Percentiles rank a stretch among this genome's conserved stretches.
Conservation (phyloP, 2,888 invertebrate genomes). For the Cotesia congregata region DNA sequence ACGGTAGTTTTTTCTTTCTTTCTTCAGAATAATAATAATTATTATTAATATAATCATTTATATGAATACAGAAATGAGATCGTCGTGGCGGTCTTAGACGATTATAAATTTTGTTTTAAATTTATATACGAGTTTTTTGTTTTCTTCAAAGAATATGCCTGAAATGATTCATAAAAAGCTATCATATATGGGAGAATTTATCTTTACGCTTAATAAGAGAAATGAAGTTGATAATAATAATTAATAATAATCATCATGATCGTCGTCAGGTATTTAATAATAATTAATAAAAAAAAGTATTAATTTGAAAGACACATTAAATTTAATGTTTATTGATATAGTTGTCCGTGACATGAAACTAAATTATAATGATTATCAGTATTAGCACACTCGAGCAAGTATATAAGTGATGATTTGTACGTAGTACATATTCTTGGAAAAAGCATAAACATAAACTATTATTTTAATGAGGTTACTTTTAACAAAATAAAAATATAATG, state of each 20-base stretch:
- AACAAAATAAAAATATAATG: conserved; percentile 3
- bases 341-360: conserved; percentile 1
- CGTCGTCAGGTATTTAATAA: background rate
- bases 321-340: background rate
- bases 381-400: background rate
- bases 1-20: background rate
- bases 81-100: background rate
- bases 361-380: background rate
- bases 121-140: background rate
- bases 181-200: background rate
- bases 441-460: background rate
- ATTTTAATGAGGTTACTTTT: conserved; percentile 3
- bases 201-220: background rate
- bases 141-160: background rate
- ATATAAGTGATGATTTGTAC: conserved; percentile 11
- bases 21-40: background rate
- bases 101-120: background rate
- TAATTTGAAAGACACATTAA: background rate
- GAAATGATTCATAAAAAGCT: background rate
- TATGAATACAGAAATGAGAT: background rate
- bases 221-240: background rate
- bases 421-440: conserved; percentile 1
- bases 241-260: background rate
- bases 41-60: background rate
- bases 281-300: background rate